Evolutionary conservation across 2,113 vertebrate species (phyloP), one percentile per base, ranked within the genome.

Genomic region (Diadophis punctatus): DNA sequence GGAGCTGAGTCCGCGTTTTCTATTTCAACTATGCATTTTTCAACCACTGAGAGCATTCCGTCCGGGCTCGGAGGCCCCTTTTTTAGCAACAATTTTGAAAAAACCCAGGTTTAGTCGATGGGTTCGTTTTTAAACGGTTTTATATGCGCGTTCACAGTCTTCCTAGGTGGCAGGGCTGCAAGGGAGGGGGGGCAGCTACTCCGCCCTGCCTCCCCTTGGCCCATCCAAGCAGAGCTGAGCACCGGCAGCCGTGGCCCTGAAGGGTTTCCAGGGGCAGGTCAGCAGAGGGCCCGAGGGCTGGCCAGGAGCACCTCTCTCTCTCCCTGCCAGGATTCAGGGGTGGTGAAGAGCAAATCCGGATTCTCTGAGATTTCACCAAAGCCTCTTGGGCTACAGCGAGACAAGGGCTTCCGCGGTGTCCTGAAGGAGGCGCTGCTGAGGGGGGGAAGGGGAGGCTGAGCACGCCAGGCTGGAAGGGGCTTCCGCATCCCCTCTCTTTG

Each of bases 21-120:
- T 92, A 12, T 86, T 91, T 93, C 96, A 94, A 92, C 95, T 96
- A 95, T 96, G 96, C 94, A 95, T 95, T 94, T 95, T 93, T 95
- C 88, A 10, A 80, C 30, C 52, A 52, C 86, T 3, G 89, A 94
- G 92, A 58, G n/a, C 89, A 94, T 90, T 94, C 60, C 90, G 0
- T 0, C 92, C 91, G 80, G 90, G 91, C 87, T 91, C 91, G 93
- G 89, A 92, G 86, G 18, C 86, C 53, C 5, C 6, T 55, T 93
- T 96, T 95, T 90, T 74, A 91, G 93, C 88, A 88, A 94, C 48
- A 94, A 68, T 89, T 93, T 86, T 0, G 0, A 87, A 94, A 90
- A 94, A 96, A 89, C 90, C 56, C 87, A 90, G 92, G 89, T 53
- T 60, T 22, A 39, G 74, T 20, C 90, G 39, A 39, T 34, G 86